Base-by-base conservation (phyloP, 2,888 invertebrate genomes). In the Lasioglossum villosulum region DNA sequence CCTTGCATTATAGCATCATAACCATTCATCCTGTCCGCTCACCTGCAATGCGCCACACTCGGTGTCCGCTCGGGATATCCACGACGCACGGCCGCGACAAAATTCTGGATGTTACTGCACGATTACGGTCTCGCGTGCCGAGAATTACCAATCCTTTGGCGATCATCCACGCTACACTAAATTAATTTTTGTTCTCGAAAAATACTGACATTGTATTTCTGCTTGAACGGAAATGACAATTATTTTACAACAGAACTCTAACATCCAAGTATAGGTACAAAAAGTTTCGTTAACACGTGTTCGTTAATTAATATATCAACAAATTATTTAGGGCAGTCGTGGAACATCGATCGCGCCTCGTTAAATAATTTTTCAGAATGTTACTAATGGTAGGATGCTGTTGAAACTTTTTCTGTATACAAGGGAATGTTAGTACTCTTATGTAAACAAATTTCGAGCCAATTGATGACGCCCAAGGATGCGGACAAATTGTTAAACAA, bases 1-100 rank as follows among this genome's bases (percentile, higher is more conserved):
- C 94, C 94, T 94, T 94, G 94, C 93, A 93, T 94, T 93, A 94
- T 93, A 93, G 90, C 94, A 92, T 93, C 93, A 94, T 94, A 93
- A 94, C 93, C 93, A 93, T 93, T 94, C 93, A 93, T 94, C 92
- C 94, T 93, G 93, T 93, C 93, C 94, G 92, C 92, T 94, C 94
- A 94, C 94, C 94, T 94, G 94, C 93, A 93, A 93, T 93, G 93
- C 93, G 93, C 92, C 92, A 92, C 90, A 88, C 91, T 90, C 92
- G 91, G 92, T 91, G 90, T 92, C 87, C 84, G 59, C 89, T 80
- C 86, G 83, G 90, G 89, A 90, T 87, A 87, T 80, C 59, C 37
- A 52, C 75, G 45, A 56, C 14, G 48, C 78, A 70, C 63, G 27
- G 34, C 76, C 37, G 5, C 45, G 34, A 45, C 34, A 59, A 68